Conservation (phyloP, 2,113 vertebrate genomes). For the Felis chaus region DNA sequence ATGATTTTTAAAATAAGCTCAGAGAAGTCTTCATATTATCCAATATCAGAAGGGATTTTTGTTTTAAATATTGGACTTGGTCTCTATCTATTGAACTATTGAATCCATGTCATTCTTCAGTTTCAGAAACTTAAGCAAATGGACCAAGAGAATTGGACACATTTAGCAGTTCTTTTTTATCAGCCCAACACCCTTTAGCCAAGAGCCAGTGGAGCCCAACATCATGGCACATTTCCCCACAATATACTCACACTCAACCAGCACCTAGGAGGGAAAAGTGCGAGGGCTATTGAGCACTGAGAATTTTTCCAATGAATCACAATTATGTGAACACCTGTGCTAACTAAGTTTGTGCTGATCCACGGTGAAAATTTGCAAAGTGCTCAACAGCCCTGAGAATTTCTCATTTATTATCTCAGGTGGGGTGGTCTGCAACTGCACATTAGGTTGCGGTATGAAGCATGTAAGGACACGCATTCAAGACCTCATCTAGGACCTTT, state of each 20-base stretch:
- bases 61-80: background rate
- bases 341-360: slow-evolving; percentile 84
- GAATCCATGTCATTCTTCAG: background rate
- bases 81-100: slow-evolving; percentile 40
- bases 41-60: background rate
- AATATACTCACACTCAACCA: slow-evolving; percentile 71
- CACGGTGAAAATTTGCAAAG: slow-evolving; percentile 77
- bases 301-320: slow-evolving; percentile 85
- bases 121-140: slow-evolving; percentile 67
- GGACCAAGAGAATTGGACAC: slow-evolving; percentile 45
- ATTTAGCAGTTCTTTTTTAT: slow-evolving; percentile 56
- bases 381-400: slow-evolving; percentile 81
- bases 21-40: background rate
- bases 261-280: slow-evolving; percentile 73
- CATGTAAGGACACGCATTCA: slow-evolving; percentile 75
- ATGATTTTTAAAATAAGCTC: slow-evolving; percentile 32
- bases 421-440: slow-evolving; percentile 73
- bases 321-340: slow-evolving; percentile 86
- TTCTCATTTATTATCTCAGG: slow-evolving; percentile 81
- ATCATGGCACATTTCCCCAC: slow-evolving; percentile 75
- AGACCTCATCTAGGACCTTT: slow-evolving; percentile 76
- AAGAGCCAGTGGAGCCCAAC: slow-evolving; percentile 74
- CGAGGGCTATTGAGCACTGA: slow-evolving; percentile 79
- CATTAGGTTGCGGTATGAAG: slow-evolving; percentile 73
- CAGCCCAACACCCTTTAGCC: slow-evolving; percentile 55